Percentiles rank a stretch among this genome's conserved stretches.
Evolutionary conservation across 2,797 vertebrate genomes (phyloP).

Genomic region (Phrynocephalus forsythii): DNA sequence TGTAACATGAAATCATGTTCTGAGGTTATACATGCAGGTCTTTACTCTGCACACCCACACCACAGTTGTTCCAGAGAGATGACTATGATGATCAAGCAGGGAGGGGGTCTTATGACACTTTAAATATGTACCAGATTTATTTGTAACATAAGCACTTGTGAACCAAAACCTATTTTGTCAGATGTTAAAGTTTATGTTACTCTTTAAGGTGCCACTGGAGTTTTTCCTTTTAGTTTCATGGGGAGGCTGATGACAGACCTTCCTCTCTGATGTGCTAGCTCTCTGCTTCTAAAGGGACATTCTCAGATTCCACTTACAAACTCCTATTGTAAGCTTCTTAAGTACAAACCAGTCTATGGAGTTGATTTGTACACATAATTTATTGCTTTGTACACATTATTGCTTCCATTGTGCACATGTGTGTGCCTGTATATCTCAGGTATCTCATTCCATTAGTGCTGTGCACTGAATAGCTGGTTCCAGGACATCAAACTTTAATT

Average conservation of each 20-base stretch:
- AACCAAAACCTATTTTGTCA: conserved; percentile 8
- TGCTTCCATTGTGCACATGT: not conserved
- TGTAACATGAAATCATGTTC: not conserved
- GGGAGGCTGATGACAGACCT: not conserved
- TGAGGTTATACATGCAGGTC: not conserved
- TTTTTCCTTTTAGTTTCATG: not conserved
- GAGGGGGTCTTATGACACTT: not conserved
- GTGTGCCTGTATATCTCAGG: conserved; percentile 47
- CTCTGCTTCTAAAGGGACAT: not conserved
- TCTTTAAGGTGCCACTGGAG: not conserved
- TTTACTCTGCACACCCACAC: not conserved
- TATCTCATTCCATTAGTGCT: conserved; percentile 79
- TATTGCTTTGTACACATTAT: not conserved
- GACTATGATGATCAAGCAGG: not conserved
- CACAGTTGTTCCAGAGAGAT: not conserved
- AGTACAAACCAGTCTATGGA: not conserved
- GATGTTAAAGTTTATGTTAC: conserved; percentile 8
- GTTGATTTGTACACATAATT: not conserved
- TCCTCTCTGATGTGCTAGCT: not conserved
- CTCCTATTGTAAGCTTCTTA: not conserved
- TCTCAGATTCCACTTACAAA: not conserved
- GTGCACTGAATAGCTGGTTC: conserved; percentile 77
- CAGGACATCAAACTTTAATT: conserved; percentile 84
- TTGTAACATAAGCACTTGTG: not conserved
- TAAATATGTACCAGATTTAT: not conserved